A percentile compares a stretch with the other conserved stretches of the same genome.
These are phyloP conservation scores for Scalopus aquaticus DNA, from an alignment of 2,113 vertebrate genomes.

Conservation along the genomic window DNA sequence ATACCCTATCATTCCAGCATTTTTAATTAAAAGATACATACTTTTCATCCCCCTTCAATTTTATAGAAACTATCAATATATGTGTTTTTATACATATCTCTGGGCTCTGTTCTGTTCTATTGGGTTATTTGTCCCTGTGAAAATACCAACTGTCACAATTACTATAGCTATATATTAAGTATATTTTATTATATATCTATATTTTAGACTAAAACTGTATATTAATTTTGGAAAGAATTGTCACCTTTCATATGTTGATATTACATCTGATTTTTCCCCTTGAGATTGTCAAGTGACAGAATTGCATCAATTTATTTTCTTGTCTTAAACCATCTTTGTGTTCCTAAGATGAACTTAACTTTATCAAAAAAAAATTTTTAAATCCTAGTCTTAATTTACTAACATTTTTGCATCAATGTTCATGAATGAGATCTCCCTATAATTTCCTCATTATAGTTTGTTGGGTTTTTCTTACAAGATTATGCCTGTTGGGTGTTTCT, in stretches of 20 bases:
- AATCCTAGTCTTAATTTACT: not conserved
- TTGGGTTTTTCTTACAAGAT: no score
- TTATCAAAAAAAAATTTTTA: no score
- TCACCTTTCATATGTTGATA: not conserved
- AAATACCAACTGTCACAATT: not conserved
- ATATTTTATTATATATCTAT: no score
- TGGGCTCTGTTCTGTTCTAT: not conserved
- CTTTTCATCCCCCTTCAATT: not conserved
- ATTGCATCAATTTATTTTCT: conserved; percentile 1
- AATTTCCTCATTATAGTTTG: no score
- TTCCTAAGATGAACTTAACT: not conserved
- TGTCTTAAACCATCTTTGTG: not conserved
- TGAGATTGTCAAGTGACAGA: not conserved
- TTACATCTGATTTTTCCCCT: conserved; percentile 21
- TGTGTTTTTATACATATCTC: not conserved
- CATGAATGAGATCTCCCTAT: not conserved
- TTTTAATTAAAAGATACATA: not conserved
- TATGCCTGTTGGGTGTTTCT: no score
- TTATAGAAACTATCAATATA: not conserved
- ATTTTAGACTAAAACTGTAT: not conserved
- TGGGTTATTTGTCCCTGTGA: not conserved
- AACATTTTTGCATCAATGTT: no score
- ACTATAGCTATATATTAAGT: not conserved
- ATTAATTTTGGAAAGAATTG: not conserved
- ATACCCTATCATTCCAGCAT: not conserved